Base-by-base conservation (phyloP, 2,888 invertebrate species). In the Allacma fusca region DNA sequence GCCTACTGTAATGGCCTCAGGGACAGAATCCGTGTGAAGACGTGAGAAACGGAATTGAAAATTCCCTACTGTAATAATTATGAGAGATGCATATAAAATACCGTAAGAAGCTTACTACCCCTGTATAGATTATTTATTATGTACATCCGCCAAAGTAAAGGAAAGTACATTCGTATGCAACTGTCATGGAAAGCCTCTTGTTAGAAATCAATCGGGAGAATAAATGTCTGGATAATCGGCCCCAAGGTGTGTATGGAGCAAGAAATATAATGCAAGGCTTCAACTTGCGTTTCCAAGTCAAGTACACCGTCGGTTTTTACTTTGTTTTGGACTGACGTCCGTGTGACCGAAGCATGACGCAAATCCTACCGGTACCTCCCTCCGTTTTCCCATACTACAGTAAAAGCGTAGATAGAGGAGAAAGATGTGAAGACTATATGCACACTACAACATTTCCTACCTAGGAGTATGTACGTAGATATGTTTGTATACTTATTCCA, bases 321-420 rank as follows among this genome's bases (percentile, higher is more conserved):
- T 83, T 83, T 84, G 83, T 82, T 82, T 83, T 81, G 84, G 62
- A 26, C 62, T 84, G 84, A 84, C 84, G 84, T 83, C 83, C 76
- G 78, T 82, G 80, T 76, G 76, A 78, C 76, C 82, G 80, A 82
- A 80, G 82, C 81, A 83, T 84, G 84, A 84, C 84, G 84, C 84
- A 84, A 81, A 81, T 83, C 80, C 21, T 50, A 68, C 65, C 77
- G 67, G 77, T 65, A 43, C 72, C 69, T 59, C 26, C 73, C 64
- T 65, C 68, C 26, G 28, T 65, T 65, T 65, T 65, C 28, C 28
- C 34, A 7, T 62, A 62, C 62, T 24, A 23, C 12, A 4, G 62
- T 12, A 19, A 62, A 62, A 57, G 62, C 12, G 26, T 23, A 23
- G 62, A 62, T 23, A 62, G 19, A 57, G 57, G 23, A 23, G n/a